Evolutionary conservation across 2,888 invertebrate genomes (phyloP).

Genomic region (Philereme vetulata): DNA sequence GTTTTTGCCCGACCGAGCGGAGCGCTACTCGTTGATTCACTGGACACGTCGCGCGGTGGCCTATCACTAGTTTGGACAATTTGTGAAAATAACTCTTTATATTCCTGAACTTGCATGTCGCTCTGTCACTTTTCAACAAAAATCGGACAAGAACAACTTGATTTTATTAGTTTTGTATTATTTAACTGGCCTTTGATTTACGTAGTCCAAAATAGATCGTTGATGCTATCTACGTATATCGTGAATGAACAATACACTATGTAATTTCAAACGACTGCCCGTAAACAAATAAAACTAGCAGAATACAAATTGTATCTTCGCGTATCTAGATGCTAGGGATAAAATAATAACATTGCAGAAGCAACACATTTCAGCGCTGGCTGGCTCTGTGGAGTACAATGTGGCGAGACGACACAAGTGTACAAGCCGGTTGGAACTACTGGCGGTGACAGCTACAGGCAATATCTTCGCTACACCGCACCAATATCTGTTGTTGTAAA

Average conservation of each 20-base stretch:
- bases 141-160: not conserved
- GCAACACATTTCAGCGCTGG: conserved; percentile 50
- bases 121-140: conserved; percentile 30
- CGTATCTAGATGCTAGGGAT: conserved; percentile 33
- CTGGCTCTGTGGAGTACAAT: conserved; percentile 51
- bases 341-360: conserved; percentile 45
- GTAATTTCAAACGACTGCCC: conserved; percentile 13
- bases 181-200: no score
- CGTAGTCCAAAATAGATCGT: not conserved
- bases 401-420: conserved; percentile 58
- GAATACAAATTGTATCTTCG: conserved; percentile 28
- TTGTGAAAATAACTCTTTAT: conserved; percentile 74
- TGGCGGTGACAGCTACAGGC: conserved; percentile 75
- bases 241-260: not conserved
- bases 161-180: not conserved
- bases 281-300: conserved; percentile 18
- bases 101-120: conserved; percentile 48
- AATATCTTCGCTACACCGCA: conserved; percentile 72
- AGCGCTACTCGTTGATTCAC: conserved; percentile 79
- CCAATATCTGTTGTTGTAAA: conserved; percentile 70
- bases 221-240: no score
- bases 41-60: conserved; percentile 77
- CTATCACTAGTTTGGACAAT: conserved; percentile 73
- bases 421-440: conserved; percentile 68
- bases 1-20: conserved; percentile 81